These are phyloP conservation scores for Drosophila anceps DNA, from an alignment of 2,888 invertebrate genomes.

Conservation along the genomic window DNA sequence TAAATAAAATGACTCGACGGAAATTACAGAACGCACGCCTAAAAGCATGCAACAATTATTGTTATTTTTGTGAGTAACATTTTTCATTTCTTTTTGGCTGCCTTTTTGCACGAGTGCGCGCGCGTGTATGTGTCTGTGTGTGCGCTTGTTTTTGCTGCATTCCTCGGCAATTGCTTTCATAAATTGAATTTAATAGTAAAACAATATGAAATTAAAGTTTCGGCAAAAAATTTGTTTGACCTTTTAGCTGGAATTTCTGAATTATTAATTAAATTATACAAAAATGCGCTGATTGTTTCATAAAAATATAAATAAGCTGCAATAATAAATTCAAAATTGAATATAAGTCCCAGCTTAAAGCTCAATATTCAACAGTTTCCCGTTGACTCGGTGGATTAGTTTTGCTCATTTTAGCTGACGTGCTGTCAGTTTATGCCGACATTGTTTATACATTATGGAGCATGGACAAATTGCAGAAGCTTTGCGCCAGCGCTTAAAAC, in stretches of 20 bases:
- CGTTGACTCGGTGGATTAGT: not conserved
- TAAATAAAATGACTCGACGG: constrained; percentile 34
- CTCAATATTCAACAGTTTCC: not conserved
- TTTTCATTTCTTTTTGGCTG: constrained; percentile 24
- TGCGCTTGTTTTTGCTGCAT: not conserved
- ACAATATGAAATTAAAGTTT: constrained; percentile 7
- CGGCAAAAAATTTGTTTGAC: too few species aligned
- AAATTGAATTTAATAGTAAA: constrained; percentile 6
- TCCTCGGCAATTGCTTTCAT: constrained; percentile 8
- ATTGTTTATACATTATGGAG: not conserved
- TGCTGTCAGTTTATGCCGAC: not conserved
- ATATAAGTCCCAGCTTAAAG: not conserved
- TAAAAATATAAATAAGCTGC: not conserved
- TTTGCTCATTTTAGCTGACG: not conserved
- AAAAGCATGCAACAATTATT: constrained; percentile 70
- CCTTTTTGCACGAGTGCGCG: not conserved
- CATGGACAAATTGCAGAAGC: not conserved
- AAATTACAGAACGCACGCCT: constrained; percentile 49
- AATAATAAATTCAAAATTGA: not conserved
- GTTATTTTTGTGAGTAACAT: constrained; percentile 48
- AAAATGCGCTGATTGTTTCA: not conserved
- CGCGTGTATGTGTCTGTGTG: not conserved
- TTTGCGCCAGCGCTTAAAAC: constrained; percentile 6
- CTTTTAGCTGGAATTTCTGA: not conserved
- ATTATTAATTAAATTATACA: not conserved